These are phyloP conservation scores for Bothrops jararaca DNA, from an alignment of 2,113 vertebrate species.

Conservation along the genomic window DNA sequence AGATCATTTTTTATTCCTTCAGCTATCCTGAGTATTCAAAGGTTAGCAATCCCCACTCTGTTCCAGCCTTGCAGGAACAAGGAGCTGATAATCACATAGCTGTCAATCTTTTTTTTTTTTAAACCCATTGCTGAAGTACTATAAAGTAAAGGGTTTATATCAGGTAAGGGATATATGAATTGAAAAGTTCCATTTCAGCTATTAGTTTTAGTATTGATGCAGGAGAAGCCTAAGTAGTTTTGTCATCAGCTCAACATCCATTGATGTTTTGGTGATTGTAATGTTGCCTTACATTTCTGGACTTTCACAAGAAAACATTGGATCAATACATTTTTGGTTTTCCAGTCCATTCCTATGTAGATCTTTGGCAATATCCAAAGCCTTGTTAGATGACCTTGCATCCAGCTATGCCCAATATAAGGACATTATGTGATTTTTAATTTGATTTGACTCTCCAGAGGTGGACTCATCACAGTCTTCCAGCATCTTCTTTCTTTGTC, in stretches of 20 bases:
- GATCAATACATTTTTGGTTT: neutral
- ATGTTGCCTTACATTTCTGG: neutral
- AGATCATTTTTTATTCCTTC: neutral
- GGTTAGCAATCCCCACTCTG: neutral
- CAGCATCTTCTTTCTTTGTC: neutral
- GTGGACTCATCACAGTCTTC: neutral
- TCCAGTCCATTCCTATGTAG: neutral
- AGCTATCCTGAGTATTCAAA: neutral
- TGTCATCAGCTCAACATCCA: neutral
- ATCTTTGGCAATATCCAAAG: neutral
- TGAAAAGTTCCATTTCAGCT: neutral
- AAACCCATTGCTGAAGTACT: neutral
- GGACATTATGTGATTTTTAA: neutral
- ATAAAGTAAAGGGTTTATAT: neutral
- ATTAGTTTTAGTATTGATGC: neutral
- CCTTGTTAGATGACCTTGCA: neutral
- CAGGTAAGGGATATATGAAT: neutral
- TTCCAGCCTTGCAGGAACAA: neutral
- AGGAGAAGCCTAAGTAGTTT: neutral
- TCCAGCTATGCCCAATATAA: neutral
- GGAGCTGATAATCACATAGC: neutral
- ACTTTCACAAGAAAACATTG: neutral
- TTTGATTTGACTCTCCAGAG: neutral
- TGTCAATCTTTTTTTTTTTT: neutral
- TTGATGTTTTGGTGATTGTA: neutral